These are phyloP conservation scores for Arion vulgaris DNA, from an alignment of 1,140 invertebrate species.

Conservation along the genomic window DNA sequence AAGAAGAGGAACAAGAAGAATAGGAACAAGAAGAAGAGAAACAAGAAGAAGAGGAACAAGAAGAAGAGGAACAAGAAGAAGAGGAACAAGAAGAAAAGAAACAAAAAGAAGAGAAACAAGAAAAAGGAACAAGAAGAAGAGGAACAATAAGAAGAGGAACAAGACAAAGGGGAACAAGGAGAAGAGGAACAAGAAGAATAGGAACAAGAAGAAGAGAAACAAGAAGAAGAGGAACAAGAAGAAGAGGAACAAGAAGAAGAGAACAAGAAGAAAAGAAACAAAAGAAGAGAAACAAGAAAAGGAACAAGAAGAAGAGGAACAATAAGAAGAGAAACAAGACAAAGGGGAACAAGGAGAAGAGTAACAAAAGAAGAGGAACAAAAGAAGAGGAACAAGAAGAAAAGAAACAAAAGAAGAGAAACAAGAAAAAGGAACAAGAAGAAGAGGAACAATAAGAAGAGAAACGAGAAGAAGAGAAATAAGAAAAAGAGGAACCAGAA, in stretches of 20 bases:
- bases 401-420: not conserved
- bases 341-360: not conserved
- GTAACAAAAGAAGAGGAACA: not conserved
- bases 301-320: not conserved
- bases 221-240: not conserved
- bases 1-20: not conserved
- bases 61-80: not conserved
- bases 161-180: not conserved
- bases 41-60: not conserved
- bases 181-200: not conserved
- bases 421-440: not conserved
- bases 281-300: not conserved
- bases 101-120: constrained; percentile 1
- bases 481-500: not conserved
- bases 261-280: not conserved
- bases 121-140: not conserved
- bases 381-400: not conserved
- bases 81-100: not conserved
- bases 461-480: not conserved
- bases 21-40: not conserved
- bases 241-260: not conserved
- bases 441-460: not conserved
- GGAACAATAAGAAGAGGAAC: not conserved
- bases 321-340: not conserved
- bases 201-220: not conserved